phyloP scores from a whole-genome alignment of 2,797 vertebrate species.

The Labroides dimidiatus region DNA sequence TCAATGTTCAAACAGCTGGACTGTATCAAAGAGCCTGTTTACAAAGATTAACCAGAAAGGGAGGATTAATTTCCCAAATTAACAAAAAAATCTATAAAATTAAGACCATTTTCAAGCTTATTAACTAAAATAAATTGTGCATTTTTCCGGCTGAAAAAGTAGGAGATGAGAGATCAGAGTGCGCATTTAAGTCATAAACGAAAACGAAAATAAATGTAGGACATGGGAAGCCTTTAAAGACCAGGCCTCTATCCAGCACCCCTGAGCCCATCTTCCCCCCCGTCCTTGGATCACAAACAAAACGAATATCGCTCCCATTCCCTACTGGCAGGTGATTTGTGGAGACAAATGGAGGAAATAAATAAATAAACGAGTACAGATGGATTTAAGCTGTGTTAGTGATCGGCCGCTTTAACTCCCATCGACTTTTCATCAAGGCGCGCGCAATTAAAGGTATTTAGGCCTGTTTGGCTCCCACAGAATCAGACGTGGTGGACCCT shows the following conservation, averaged over 20 bases:
- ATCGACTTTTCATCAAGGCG: slow-evolving; percentile 94
- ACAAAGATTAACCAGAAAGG: slow-evolving; percentile 7
- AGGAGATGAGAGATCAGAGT: slow-evolving; percentile 62
- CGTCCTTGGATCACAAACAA: slow-evolving; percentile 81
- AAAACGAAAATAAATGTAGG: background rate
- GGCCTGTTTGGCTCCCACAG: slow-evolving; percentile 88
- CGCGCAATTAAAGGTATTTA: slow-evolving; percentile 94
- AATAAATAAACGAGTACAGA: slow-evolving; percentile 82
- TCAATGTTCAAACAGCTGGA: slow-evolving; percentile 16
- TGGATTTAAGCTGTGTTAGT: slow-evolving; percentile 76
- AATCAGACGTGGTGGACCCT: slow-evolving; percentile 81
- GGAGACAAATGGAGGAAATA: slow-evolving; percentile 86
- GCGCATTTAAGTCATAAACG: slow-evolving; percentile 59
- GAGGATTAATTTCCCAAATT: slow-evolving; percentile 22
- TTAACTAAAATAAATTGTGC: slow-evolving; percentile 73
- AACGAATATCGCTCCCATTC: slow-evolving; percentile 76
- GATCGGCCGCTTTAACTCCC: slow-evolving; percentile 82
- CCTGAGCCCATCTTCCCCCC: slow-evolving; percentile 85
- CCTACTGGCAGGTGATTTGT: slow-evolving; percentile 84
- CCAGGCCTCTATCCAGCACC: slow-evolving; percentile 66
- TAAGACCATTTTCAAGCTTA: slow-evolving; percentile 92
- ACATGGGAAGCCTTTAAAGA: slow-evolving; percentile 49
- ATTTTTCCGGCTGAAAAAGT: background rate
- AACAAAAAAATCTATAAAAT: slow-evolving; percentile 89
- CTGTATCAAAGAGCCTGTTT: slow-evolving; percentile 16